A percentile compares a stretch with the other conserved stretches of the same genome.
Conservation (phyloP, 1,140 invertebrate species). For the Lethrus apterus region DNA sequence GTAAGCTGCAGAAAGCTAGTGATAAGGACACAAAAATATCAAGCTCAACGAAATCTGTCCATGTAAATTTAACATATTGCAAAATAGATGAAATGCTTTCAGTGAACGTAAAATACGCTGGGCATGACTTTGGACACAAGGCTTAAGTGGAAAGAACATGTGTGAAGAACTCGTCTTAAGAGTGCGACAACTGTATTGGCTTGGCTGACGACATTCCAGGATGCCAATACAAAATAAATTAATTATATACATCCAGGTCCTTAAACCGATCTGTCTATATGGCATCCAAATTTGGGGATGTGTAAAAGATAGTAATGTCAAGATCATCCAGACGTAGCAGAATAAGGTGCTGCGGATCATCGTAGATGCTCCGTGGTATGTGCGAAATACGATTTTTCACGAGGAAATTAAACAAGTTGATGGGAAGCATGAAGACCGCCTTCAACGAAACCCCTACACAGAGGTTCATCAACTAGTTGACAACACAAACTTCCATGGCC, state of each 20-base stretch:
- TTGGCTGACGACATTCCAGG: constrained; percentile 19
- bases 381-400: background rate
- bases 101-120: no score
- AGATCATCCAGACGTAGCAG: constrained; percentile 1
- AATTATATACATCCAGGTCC: constrained; percentile 16
- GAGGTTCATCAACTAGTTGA: background rate
- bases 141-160: no score
- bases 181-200: constrained; percentile 19
- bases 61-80: no score
- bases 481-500: no score
- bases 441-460: background rate
- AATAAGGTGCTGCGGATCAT: background rate
- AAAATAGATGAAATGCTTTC: no score
- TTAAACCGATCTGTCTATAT: constrained; percentile 19
- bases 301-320: background rate
- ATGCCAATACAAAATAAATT: constrained; percentile 17
- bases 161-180: no score
- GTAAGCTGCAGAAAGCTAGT: background rate
- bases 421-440: background rate
- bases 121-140: no score
- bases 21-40: no score
- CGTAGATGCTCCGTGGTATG: background rate
- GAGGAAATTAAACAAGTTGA: constrained; percentile 1
- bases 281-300: constrained; percentile 25
- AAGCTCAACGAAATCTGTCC: no score